A percentile compares a stretch with the other conserved stretches of the same genome.
phyloP scores from a whole-genome alignment of 1,140 invertebrate genomes.

The Diuraphis noxia region DNA sequence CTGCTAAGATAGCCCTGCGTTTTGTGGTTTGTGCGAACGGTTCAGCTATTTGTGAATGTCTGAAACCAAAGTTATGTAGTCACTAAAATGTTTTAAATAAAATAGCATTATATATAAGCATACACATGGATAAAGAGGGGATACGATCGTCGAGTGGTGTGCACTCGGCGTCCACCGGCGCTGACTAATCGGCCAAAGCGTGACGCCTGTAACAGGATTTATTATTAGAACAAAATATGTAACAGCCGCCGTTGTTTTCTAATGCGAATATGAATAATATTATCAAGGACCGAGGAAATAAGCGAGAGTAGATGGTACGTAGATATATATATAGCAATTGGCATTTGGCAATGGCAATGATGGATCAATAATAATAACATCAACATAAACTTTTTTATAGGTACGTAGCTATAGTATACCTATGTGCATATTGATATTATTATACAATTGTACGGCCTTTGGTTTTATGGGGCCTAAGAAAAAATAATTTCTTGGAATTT shows the following conservation, averaged over 20 bases:
- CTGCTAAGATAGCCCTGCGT: neutral
- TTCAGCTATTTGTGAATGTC: neutral
- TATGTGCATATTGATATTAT: neutral
- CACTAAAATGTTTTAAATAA: conserved; percentile 31
- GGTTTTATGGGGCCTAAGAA: neutral
- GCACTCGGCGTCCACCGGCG: conserved; percentile 39
- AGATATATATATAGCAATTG: neutral
- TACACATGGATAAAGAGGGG: neutral
- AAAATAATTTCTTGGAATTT: neutral
- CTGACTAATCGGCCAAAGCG: conserved; percentile 36
- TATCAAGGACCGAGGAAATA: neutral
- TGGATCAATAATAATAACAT: conserved; percentile 15
- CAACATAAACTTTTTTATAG: neutral
- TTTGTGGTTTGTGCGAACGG: neutral
- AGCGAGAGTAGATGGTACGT: neutral
- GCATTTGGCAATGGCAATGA: conserved; percentile 19
- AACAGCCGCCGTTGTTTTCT: conserved; percentile 30
- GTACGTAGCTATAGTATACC: no score
- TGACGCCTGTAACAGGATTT: conserved; percentile 23
- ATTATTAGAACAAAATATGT: conserved; percentile 34
- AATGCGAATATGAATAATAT: conserved; percentile 15
- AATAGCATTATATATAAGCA: conserved; percentile 44
- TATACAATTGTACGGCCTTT: neutral
- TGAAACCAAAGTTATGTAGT: neutral
- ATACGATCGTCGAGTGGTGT: conserved; percentile 25